Evolutionary conservation across 1,140 invertebrate genomes (phyloP).

Genomic region (Chironomus striatipennis): DNA sequence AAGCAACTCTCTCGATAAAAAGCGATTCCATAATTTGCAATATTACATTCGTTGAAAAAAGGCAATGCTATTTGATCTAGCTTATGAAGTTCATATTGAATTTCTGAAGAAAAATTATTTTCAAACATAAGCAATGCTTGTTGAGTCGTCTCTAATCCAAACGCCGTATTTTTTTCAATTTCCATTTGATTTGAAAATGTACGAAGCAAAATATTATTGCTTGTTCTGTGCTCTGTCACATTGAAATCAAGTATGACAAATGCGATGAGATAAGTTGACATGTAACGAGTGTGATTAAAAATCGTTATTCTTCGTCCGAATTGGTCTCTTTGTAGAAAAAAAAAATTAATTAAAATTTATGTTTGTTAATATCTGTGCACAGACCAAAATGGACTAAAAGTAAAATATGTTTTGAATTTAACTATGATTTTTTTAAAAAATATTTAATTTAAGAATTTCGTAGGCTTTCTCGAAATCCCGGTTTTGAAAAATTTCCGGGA

Average conservation of each 20-base stretch:
- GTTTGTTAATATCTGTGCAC: no score
- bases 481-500: no score
- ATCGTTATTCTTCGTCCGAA: background rate
- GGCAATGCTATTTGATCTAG: slow-evolving; percentile 11
- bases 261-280: background rate
- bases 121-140: background rate
- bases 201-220: background rate
- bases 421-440: no score
- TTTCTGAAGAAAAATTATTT: background rate
- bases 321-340: background rate
- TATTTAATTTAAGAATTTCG: no score
- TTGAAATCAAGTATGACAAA: slow-evolving; percentile 1
- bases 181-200: background rate
- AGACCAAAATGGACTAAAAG: no score
- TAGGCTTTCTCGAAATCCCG: no score
- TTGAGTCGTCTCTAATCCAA: background rate
- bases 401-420: no score
- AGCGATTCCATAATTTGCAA: background rate
- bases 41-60: background rate
- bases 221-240: background rate
- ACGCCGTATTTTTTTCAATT: background rate
- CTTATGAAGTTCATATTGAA: background rate
- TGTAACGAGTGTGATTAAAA: background rate
- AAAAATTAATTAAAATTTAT: no score
- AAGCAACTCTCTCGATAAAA: slow-evolving; percentile 1